Base-by-base conservation (phyloP, 1,140 invertebrate species). In the Scaptomyza pallida region DNA sequence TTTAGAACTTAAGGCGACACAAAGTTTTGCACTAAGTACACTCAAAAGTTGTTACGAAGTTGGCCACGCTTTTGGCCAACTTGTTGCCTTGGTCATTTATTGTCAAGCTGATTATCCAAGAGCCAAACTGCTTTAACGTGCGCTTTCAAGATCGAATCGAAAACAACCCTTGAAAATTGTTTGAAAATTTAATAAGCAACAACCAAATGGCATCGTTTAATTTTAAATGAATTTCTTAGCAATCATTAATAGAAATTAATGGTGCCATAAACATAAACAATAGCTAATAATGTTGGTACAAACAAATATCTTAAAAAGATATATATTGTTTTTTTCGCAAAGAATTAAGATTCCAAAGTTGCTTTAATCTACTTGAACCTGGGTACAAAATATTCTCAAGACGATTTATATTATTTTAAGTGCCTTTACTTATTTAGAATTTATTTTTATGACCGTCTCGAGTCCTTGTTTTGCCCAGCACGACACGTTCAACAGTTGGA, bases 101-200 rank as follows among this genome's bases (percentile, higher is more conserved):
- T 64, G 55, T 40, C 16, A 43, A 15, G 43, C 51, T 35, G 16
- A 48, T 15, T 33, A 35, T 59, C 47, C 19, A 59, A 8, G 10
- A 62, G 3, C 35, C 6, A 15, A 17, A 30, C 15, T 35, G 30
- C 41, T 44, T 52, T 13, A 45, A 52, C 71, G 76, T 78, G 71
- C 61, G 64, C 64, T 79, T 74, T 79, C 76, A 75, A 47, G 44
- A 71, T 23, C 3, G 3, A 79, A 79, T 75, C 65, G 52, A 69
- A 21, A 69, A 8, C 10, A 30, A 33, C 33, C 69, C 55, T 54
- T 51, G 47, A 77, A 76, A 37, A n/a, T n/a, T 43, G 54, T 65
- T 77, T 77, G 59, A 71, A 30, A 75, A 80, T 80, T 75, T 72
- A 79, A 79, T 79, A 79, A 65, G 55, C 35, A 41, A 54, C 68